These are phyloP conservation scores for Chirona hameri DNA, from an alignment of 2,888 invertebrate species.

Conservation along the genomic window DNA sequence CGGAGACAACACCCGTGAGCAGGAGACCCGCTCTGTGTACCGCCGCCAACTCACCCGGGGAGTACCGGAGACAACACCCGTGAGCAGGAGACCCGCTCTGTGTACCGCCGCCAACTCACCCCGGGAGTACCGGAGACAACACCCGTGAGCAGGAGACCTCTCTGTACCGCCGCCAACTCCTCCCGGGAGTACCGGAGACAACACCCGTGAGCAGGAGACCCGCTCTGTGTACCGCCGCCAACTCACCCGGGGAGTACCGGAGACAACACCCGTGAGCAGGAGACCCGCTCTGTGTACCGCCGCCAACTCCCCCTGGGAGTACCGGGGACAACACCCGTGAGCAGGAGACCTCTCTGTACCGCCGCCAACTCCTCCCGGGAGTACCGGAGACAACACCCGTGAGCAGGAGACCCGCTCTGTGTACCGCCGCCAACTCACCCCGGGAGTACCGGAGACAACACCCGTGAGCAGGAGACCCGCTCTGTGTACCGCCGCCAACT, in stretches of 20 bases:
- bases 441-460: no score
- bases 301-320: no score
- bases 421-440: no score
- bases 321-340: background rate
- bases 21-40: no score
- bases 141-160: conserved; percentile 43
- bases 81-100: background rate
- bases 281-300: no score
- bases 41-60: no score
- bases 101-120: background rate
- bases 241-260: conserved; percentile 87
- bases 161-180: no score
- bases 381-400: conserved; percentile 68
- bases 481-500: background rate
- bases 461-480: background rate
- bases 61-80: background rate
- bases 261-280: conserved; percentile 57
- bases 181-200: no score
- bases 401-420: background rate
- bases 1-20: conserved; percentile 60
- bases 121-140: conserved; percentile 84
- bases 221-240: background rate
- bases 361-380: no score
- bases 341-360: background rate
- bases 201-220: background rate